phyloP scores from a whole-genome alignment of 1,140 invertebrate genomes.

The Phymorhynchus buccinoides region DNA sequence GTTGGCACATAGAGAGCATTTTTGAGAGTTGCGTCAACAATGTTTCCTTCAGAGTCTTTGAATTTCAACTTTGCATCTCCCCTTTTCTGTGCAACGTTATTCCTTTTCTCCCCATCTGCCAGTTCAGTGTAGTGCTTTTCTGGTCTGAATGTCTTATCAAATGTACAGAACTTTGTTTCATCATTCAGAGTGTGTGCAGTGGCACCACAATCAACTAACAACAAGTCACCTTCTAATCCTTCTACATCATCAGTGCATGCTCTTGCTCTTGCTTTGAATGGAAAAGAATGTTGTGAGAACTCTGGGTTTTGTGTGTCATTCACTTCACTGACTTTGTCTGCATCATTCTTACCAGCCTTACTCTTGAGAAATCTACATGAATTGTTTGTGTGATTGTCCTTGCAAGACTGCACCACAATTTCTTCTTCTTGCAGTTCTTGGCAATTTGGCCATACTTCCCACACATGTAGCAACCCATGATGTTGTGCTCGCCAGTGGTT shows the following conservation, averaged over 20 bases:
- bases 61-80: background rate
- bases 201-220: background rate
- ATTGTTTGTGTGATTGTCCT: slow-evolving; percentile 13
- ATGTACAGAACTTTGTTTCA: background rate
- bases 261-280: background rate
- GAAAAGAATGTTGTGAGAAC: background rate
- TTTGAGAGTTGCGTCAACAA: slow-evolving; percentile 27
- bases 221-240: background rate
- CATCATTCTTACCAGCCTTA: background rate
- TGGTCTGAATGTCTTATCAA: background rate
- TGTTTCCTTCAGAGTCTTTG: background rate
- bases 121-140: background rate
- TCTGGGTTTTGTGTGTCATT: background rate
- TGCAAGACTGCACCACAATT: slow-evolving; percentile 10
- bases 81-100: background rate
- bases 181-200: background rate
- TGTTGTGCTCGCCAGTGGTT: too few species aligned
- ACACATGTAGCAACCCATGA: slow-evolving; percentile 25
- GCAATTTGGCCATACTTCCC: slow-evolving; percentile 12
- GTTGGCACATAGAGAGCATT: slow-evolving; percentile 32
- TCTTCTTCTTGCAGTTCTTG: slow-evolving; percentile 1
- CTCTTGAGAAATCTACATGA: background rate
- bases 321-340: background rate
- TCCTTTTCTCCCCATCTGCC: background rate
- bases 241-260: too few species aligned